Evolutionary conservation across 2,113 vertebrate species (phyloP), one percentile per base, ranked within the genome.

Genomic region (Globicephala melas): DNA sequence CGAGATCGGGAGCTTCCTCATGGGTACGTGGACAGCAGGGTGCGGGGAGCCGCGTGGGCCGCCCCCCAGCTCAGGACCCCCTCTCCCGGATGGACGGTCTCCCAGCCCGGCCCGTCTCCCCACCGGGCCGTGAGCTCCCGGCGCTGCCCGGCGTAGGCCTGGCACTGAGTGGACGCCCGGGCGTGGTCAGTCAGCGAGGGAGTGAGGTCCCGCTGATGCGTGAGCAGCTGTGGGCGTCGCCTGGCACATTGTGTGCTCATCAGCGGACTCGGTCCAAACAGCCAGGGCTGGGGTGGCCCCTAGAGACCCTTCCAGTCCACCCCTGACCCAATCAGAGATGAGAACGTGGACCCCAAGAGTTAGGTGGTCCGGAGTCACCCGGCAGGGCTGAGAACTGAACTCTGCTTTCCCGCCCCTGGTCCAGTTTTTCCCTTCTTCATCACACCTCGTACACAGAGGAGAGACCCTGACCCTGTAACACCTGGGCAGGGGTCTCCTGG

Each of bases 1-100:
- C 83, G 99, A 99, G 86, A 92, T 99, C 14, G 98, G 99, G 21
- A 97, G 98, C 81, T 98, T 99, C 81, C 97, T 99, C 7, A 98
- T 98, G 95, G 99, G 99, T 99, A 26, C 0, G 53, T 71, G 25
- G 28, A 3, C 4, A 4, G 10, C 7, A 0, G 5, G 28, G 31
- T 2, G 15, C 9, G 1, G 38, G 28, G 28, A n/a, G 15, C 15
- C 28, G 2, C 2, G 0, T 28, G 23, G 31, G 76, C 10, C 2
- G 38, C 68, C 38, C 58, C 71, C 53, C 55, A 58, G 23, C 38
- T 53, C 88, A 31, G 33, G 68, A 8, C 10, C n/a, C 53, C n/a
- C 28, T 38, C 53, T 23, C 41, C 10, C 41, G 0, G n/a, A 33
- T 1, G 12, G 12, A 25, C 1, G 7, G 23, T 2, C 77, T 47